Evolutionary conservation across 1,140 invertebrate genomes (phyloP), one percentile per base, ranked within the genome.

Genomic region (Melitaea cinxia): DNA sequence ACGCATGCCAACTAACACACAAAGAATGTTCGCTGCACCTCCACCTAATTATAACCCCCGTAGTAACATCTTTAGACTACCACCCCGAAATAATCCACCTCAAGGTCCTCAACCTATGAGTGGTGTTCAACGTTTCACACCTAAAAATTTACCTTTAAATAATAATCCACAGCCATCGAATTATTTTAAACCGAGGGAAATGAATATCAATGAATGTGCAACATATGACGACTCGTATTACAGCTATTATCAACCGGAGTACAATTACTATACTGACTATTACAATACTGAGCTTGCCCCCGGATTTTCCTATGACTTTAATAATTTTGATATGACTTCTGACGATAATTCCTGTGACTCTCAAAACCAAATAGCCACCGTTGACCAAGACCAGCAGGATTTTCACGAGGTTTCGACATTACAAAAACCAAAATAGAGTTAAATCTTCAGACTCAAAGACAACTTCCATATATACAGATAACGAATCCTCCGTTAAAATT

Each of bases 171-270:
- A n/a, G 14, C 39, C 39, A 15, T 15, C 12, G 10, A 78, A 78
- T 50, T 78, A 76, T 63, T 76, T 79, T 61, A 77, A 79, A 63
- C 47, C 65, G n/a, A 17, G 65, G 0, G 72, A 77, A 45, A 68
- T 74, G 49, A 69, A 77, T 33, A 14, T 74, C 12, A 72, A 71
- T 45, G 56, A 72, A 19, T 74, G 58, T 35, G 47, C 28, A 6
- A 50, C 54, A 23, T 64, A 65, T 30, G 57, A 65, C 15, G 61
- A 72, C 7, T 64, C 61, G 56, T 65, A 67, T 62, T 67, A 66
- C 47, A 24, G 67, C 4, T 70, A 58, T 30, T 72, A 59, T 21
- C 2, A 70, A 3, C 64, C 56, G 15, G 37, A 52, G 17, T 61
- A 50, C 14, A 26, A 10, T 28, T 50, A 26, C 14, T 5, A 50